Evolutionary conservation across 2,113 vertebrate species (phyloP).

Genomic region (Saccopteryx leptura): DNA sequence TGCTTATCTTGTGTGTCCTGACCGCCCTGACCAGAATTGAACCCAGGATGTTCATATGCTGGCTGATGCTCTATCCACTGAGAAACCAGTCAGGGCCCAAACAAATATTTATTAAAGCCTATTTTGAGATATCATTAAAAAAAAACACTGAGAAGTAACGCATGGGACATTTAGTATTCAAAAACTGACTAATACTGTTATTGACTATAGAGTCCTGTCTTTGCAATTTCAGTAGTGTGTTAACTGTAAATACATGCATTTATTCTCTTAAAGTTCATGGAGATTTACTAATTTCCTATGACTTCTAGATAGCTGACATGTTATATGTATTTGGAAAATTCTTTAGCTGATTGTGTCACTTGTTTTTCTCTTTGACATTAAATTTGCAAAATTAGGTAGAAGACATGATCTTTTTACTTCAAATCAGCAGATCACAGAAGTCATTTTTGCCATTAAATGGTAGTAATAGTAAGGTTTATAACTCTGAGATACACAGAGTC

Average conservation of each 20-base stretch:
- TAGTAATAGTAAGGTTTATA: background rate
- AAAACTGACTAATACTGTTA: background rate
- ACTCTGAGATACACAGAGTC: background rate
- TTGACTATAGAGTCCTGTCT: background rate
- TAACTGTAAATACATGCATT: background rate
- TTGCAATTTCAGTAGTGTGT: background rate
- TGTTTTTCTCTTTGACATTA: background rate
- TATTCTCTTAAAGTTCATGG: background rate
- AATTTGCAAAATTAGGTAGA: background rate
- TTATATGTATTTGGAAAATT: background rate
- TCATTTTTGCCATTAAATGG: background rate
- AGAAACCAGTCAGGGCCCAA: too few relatives aligned
- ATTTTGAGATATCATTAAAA: background rate
- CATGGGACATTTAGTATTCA: background rate
- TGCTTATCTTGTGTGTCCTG: too few relatives aligned
- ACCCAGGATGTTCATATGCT: too few relatives aligned
- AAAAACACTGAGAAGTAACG: background rate
- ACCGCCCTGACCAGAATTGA: too few relatives aligned
- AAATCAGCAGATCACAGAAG: background rate
- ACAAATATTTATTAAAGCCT: background rate
- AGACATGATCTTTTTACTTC: background rate
- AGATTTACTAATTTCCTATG: background rate
- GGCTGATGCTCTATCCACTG: too few relatives aligned
- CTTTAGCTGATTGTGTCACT: background rate
- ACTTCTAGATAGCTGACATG: background rate